Evolutionary conservation across 2,797 vertebrate species (phyloP).

Genomic region (Hyperoplus immaculatus): DNA sequence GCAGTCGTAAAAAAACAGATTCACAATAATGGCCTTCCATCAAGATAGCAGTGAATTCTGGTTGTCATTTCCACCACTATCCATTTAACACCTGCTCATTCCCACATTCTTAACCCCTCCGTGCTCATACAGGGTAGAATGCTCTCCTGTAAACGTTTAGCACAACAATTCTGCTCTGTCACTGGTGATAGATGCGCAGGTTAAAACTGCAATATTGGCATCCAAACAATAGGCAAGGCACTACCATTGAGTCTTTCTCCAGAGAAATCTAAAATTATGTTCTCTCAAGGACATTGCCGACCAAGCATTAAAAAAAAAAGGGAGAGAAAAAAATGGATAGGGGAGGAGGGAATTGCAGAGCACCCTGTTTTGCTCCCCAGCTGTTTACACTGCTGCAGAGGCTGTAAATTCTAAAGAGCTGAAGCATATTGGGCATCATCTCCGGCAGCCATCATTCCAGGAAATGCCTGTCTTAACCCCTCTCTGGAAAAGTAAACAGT

Average conservation of each 20-base stretch:
- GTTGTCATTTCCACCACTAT: slow-evolving; percentile 64
- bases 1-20: slow-evolving; percentile 77
- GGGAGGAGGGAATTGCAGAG: slow-evolving; percentile 70
- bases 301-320: slow-evolving; percentile 61
- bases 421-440: slow-evolving; percentile 80
- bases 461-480: slow-evolving; percentile 78
- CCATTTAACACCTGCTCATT: slow-evolving; percentile 75
- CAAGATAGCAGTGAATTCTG: slow-evolving; percentile 67
- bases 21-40: slow-evolving; percentile 75
- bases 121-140: slow-evolving; percentile 46
- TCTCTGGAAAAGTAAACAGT: slow-evolving; percentile 59
- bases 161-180: slow-evolving; percentile 64
- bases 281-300: slow-evolving; percentile 81
- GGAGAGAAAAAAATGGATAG: slow-evolving; percentile 15
- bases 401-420: slow-evolving; percentile 82
- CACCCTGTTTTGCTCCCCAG: slow-evolving; percentile 72
- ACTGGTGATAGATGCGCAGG: slow-evolving; percentile 76
- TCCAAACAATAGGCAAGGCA: slow-evolving; percentile 75
- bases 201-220: slow-evolving; percentile 80
- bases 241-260: slow-evolving; percentile 81
- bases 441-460: slow-evolving; percentile 76
- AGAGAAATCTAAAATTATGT: slow-evolving; percentile 82
- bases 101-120: slow-evolving; percentile 71
- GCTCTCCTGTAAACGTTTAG: slow-evolving; percentile 67
- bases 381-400: slow-evolving; percentile 81